Evolutionary conservation across 2,888 invertebrate genomes (phyloP).

Genomic region (Euspilapteryx auroguttella): DNA sequence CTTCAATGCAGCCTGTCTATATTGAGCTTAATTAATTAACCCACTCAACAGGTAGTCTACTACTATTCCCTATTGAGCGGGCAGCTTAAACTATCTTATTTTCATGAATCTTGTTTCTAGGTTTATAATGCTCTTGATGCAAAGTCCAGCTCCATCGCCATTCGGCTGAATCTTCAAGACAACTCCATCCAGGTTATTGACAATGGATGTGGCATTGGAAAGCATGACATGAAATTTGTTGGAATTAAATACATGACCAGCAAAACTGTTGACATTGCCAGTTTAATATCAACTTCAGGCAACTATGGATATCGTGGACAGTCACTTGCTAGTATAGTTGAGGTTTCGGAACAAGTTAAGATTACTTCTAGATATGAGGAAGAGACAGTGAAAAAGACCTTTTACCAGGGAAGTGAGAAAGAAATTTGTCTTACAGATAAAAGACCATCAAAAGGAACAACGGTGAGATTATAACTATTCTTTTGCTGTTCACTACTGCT

Average conservation of each 20-base stretch:
- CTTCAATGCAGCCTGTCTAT: no score
- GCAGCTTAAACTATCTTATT: no score
- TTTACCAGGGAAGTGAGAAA: conserved; percentile 42
- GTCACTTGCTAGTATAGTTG: conserved; percentile 65
- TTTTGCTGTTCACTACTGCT: no score
- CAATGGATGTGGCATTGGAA: conserved; percentile 70
- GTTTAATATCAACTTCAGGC: conserved; percentile 49
- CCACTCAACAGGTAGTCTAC: no score
- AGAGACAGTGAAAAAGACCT: conserved; percentile 62
- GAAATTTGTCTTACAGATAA: conserved; percentile 19
- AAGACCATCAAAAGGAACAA: conserved; percentile 71
- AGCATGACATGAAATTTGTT: conserved; percentile 53
- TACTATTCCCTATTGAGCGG: no score
- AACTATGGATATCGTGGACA: conserved; percentile 72
- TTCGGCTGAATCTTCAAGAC: conserved; percentile 64
- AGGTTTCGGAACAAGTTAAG: conserved; percentile 56
- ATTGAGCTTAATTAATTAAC: no score
- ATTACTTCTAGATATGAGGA: conserved; percentile 57
- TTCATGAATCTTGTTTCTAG: conserved; percentile 41
- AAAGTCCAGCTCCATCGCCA: conserved; percentile 67
- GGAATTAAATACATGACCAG: conserved; percentile 68
- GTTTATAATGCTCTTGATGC: conserved; percentile 73
- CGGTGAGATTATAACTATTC: no score
- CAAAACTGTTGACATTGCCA: conserved; percentile 57
- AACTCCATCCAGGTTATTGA: conserved; percentile 74